Evolutionary conservation across 1,140 invertebrate genomes (phyloP), one percentile per base, ranked within the genome.

Genomic region (Nylanderia fulva): DNA sequence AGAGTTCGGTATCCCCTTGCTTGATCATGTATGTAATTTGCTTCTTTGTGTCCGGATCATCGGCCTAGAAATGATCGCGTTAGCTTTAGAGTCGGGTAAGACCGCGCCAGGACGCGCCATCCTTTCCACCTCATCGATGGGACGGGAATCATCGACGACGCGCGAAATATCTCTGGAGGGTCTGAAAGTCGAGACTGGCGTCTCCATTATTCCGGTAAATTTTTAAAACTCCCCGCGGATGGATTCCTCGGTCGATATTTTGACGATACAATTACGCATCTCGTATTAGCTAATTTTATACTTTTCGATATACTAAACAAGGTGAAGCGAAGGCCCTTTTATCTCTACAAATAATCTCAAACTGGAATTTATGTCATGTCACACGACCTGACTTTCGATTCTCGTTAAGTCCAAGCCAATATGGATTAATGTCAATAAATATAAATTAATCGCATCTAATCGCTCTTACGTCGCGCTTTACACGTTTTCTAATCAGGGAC

Each of bases 1-100:
- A 99, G 15, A 98, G 94, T 33, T 98, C 97, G 0, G 96, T 96
- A 27, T 96, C 96, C 0, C 98, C 98, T 94, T 97, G 97, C 60
- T 97, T 96, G 39, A 99, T 97, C 0, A 96, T 96, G 92, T 99
- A 99, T 0, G 98, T 98, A 36, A 99, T 97, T 91, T 97, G 96
- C 77, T 97, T 96, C 33, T 96, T 95, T 2, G 97, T 97, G 87
- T 98, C 98, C 24, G 97, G 97, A 95, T 98, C 98, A 86, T 96
- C 95, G n/a, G 96, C 96, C 96, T 96, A 92, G 75, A 92, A 92
- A 69, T 86, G 86, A 90, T 88, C 45, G 82, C 56, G 45, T 87
- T 84, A 75, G 64, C 71, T 74, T 88, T 69, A 77, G 48, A 68
- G 36, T n/a, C 54, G 42, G 74, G 27, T 33, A 80, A 64, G 80